Evolutionary conservation across 2,797 vertebrate species (phyloP).

Genomic region (Limosa lapponica): DNA sequence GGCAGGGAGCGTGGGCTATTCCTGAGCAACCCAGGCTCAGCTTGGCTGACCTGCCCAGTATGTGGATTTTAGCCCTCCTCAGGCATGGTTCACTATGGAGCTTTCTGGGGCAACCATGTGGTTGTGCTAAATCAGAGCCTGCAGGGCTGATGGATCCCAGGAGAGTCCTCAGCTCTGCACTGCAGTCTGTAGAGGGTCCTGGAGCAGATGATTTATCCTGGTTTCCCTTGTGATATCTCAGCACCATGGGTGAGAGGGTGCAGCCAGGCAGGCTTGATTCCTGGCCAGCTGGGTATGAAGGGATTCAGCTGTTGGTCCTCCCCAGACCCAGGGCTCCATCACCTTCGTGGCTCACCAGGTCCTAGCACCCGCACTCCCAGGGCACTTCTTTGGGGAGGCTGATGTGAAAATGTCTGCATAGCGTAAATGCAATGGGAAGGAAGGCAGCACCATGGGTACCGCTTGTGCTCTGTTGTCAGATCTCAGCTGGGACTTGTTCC

Average conservation of each 20-base stretch:
- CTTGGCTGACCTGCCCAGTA: background rate
- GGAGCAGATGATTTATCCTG: background rate
- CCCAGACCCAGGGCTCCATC: background rate
- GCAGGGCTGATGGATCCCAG: too few species aligned
- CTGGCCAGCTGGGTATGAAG: background rate
- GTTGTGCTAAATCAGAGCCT: background rate
- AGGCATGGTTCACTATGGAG: background rate
- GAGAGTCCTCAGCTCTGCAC: background rate
- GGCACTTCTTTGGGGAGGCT: background rate
- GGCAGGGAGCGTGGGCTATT: background rate
- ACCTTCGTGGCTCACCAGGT: background rate
- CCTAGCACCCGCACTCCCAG: background rate
- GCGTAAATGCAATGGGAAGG: background rate
- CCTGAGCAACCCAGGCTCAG: background rate
- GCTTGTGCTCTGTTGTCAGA: background rate
- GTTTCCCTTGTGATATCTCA: background rate
- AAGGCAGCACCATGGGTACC: background rate
- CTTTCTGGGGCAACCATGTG: background rate
- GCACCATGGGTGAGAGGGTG: background rate
- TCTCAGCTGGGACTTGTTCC: background rate
- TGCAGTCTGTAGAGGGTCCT: background rate
- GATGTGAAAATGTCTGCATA: background rate
- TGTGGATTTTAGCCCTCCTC: background rate
- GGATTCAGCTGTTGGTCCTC: background rate
- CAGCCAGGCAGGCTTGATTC: background rate